phyloP scores from a whole-genome alignment of 1,140 invertebrate species.

The Scaptomyza hsui region DNA sequence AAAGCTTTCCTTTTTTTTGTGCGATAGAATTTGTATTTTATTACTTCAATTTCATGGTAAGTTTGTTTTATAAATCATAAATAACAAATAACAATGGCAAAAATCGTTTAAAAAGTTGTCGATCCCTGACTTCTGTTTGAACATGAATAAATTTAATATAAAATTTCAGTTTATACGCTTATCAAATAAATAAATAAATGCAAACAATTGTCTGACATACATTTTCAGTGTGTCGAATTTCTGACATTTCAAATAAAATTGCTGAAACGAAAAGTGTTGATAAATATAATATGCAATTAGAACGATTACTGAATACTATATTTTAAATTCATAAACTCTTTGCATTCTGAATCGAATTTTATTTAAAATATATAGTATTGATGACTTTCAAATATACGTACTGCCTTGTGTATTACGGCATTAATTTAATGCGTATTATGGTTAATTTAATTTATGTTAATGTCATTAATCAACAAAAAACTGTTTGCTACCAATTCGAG shows the following conservation, averaged over 20 bases:
- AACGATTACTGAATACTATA: not conserved
- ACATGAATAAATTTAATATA: constrained; percentile 20
- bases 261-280: not conserved
- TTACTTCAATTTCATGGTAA: constrained; percentile 30
- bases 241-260: not conserved
- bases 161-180: constrained; percentile 7
- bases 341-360: too few species aligned
- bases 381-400: not conserved
- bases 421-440: constrained; percentile 54
- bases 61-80: constrained; percentile 13
- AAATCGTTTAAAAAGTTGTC: constrained; percentile 10
- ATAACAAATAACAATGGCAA: constrained; percentile 7
- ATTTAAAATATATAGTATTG: constrained; percentile 1
- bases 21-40: constrained; percentile 4
- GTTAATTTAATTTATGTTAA: constrained; percentile 61
- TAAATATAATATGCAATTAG: not conserved
- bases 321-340: not conserved
- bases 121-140: constrained; percentile 1
- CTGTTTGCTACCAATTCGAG: constrained; percentile 30
- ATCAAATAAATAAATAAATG: constrained; percentile 15
- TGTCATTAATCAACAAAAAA: constrained; percentile 65
- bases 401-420: constrained; percentile 29
- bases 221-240: not conserved
- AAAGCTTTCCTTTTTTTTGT: not conserved
- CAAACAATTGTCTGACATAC: not conserved